A percentile compares a stretch with the other conserved stretches of the same genome.
Conservation (phyloP, 2,888 invertebrate species). For the Microdon myrmicae region DNA sequence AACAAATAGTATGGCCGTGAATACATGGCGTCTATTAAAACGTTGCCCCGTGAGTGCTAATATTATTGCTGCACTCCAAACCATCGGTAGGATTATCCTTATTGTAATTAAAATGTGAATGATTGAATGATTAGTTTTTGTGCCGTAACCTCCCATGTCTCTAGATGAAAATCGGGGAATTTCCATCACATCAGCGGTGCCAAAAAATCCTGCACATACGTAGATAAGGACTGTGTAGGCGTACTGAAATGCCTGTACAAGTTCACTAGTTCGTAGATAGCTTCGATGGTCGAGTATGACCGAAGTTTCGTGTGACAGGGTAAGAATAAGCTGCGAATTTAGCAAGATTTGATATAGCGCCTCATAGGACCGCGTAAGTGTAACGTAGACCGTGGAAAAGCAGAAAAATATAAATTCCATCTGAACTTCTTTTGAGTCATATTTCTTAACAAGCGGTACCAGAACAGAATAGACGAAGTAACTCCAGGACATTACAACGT, state of each 20-base stretch:
- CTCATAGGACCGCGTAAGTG: slow-evolving; percentile 81
- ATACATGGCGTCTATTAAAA: slow-evolving; percentile 68
- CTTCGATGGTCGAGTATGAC: slow-evolving; percentile 2
- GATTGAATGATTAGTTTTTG: slow-evolving; percentile 90
- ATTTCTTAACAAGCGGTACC: slow-evolving; percentile 45
- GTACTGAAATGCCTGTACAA: slow-evolving; percentile 56
- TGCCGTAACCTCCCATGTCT: slow-evolving; percentile 90
- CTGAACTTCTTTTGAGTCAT: slow-evolving; percentile 64
- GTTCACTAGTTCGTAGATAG: slow-evolving; percentile 19
- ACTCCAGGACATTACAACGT: slow-evolving; percentile 72
- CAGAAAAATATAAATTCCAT: slow-evolving; percentile 71
- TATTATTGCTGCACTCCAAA: slow-evolving; percentile 70
- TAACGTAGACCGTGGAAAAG: slow-evolving; percentile 72
- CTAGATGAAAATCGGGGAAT: slow-evolving; percentile 96
- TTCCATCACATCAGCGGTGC: slow-evolving; percentile 97
- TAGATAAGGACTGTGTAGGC: slow-evolving; percentile 75
- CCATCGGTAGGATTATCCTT: slow-evolving; percentile 84
- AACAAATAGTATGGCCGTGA: slow-evolving; percentile 79
- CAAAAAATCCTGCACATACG: slow-evolving; percentile 90
- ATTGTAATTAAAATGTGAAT: slow-evolving; percentile 87
- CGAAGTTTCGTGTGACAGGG: slow-evolving; percentile 34
- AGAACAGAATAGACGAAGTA: slow-evolving; percentile 61
- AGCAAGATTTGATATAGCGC: slow-evolving; percentile 76
- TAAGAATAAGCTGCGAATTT: slow-evolving; percentile 56
- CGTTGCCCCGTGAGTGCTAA: slow-evolving; percentile 55